Evolutionary conservation across 2,797 vertebrate species (phyloP).

Genomic region (Lerista edwardsae): DNA sequence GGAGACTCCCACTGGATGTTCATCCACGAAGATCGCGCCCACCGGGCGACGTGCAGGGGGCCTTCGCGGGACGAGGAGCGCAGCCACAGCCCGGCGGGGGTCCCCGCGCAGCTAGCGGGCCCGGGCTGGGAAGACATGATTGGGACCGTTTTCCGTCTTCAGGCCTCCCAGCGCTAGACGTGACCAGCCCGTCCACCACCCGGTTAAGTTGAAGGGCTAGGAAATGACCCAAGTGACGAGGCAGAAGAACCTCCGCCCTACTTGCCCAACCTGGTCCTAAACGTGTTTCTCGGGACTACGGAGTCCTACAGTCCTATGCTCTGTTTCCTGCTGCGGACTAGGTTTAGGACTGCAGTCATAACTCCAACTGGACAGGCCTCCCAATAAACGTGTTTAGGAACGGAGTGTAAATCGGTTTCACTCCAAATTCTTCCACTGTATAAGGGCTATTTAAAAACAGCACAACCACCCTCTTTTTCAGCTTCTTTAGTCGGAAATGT

Average conservation of each 20-base stretch:
- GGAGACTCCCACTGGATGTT: not conserved
- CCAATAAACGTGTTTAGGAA: not conserved
- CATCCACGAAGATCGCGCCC: not conserved
- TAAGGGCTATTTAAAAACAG: not conserved
- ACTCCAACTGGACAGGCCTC: not conserved
- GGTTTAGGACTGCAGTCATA: too few relatives aligned
- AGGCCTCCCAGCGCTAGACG: slow-evolving; percentile 2
- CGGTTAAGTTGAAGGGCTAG: not conserved
- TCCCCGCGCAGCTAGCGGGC: too few relatives aligned
- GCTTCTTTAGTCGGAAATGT: not conserved
- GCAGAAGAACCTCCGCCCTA: not conserved
- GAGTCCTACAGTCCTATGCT: too few relatives aligned
- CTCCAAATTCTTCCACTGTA: not conserved
- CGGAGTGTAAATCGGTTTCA: not conserved
- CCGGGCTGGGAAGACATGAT: not conserved
- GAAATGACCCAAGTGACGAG: not conserved
- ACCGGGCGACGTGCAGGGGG: not conserved
- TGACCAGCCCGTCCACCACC: not conserved
- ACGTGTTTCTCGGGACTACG: not conserved
- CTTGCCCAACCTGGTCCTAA: not conserved
- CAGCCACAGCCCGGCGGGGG: too few relatives aligned
- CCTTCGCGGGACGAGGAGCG: too few relatives aligned
- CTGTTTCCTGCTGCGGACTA: not conserved
- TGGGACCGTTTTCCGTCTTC: slow-evolving; percentile 12
- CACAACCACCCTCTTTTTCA: not conserved